These are phyloP conservation scores for Calypte anna DNA, from an alignment of 2,113 vertebrate genomes.

Conservation along the genomic window DNA sequence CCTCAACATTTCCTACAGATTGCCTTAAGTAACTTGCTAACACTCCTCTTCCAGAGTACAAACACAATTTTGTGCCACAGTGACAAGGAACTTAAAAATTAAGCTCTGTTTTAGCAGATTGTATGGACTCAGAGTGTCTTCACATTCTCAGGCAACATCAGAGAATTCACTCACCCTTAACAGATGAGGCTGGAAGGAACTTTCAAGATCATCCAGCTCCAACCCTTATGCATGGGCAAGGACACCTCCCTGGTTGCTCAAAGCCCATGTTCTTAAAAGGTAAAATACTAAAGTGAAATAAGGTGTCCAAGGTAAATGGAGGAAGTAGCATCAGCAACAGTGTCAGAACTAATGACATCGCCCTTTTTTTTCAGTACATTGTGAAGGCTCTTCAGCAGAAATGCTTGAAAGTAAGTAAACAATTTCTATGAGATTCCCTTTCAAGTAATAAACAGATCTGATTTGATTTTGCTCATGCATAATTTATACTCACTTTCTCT, in stretches of 20 bases:
- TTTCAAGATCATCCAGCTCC: no score
- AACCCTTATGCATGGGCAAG: no score
- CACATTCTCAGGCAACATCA: background rate
- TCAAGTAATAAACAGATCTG: background rate
- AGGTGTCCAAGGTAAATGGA: background rate
- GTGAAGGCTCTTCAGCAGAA: background rate
- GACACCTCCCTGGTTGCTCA: no score
- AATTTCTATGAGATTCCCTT: background rate
- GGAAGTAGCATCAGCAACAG: background rate
- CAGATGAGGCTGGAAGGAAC: no score
- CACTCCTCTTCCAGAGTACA: rapidly evolving
- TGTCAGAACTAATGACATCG: background rate
- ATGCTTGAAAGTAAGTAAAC: background rate
- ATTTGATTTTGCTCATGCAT: background rate
- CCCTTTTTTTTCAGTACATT: background rate
- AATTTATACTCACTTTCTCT: background rate
- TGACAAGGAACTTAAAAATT: background rate
- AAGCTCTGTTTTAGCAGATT: rapidly evolving
- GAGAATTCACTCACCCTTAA: background rate
- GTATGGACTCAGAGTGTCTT: rapidly evolving
- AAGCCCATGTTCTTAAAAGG: background rate
- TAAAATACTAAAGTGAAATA: background rate
- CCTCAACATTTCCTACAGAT: background rate
- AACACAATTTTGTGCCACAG: background rate
- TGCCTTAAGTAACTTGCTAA: background rate